Evolutionary conservation across 2,113 vertebrate genomes (phyloP), one percentile per base, ranked within the genome.

Genomic region (Platichthys flesus): DNA sequence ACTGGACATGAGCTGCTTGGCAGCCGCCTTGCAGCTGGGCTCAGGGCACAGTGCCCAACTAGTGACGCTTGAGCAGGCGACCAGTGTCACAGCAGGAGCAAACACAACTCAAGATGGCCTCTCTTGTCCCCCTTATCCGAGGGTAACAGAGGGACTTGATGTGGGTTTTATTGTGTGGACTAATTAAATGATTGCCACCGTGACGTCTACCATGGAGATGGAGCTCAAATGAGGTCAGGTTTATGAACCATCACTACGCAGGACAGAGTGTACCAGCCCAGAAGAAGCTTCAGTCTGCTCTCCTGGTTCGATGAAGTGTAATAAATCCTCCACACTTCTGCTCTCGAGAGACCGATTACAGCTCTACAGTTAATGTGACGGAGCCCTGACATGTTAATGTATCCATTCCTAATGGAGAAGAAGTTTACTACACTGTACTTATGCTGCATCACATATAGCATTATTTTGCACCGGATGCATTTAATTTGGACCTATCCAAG

Each of bases 161-260:
- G 79, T 68, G 72, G 56, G 67, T 89, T 91, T 90, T 90, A 91
- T 90, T 90, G 75, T 88, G 78, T 15, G 3, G 67, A 57, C 89
- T 89, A 89, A 93, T 92, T 81, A 84, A 87, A 88, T 71, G 81
- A 92, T 83, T 64, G 86, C 67, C 64, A 16, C 42, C 71, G 76
- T 54, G 31, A 66, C 15, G 64, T 87, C 82, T 84, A 74, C 76
- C 82, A 71, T 84, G 81, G 84, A 86, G 88, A 92, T 83, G 2
- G 76, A 80, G 57, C 71, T 75, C 23, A 60, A 73, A 83, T 85
- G 74, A 85, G 83, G 75, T 85, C 51, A 18, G 37, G 79, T 89
- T 90, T 84, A 76, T 74, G 78, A 81, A 78, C 54, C 73, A 42
- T 82, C 84, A 45, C 77, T 82, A 78, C 76, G 56, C 80, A 63